Evolutionary conservation across 1,140 invertebrate genomes (phyloP), one percentile per base, ranked within the genome.

Genomic region (Scaptomyza hsui): DNA sequence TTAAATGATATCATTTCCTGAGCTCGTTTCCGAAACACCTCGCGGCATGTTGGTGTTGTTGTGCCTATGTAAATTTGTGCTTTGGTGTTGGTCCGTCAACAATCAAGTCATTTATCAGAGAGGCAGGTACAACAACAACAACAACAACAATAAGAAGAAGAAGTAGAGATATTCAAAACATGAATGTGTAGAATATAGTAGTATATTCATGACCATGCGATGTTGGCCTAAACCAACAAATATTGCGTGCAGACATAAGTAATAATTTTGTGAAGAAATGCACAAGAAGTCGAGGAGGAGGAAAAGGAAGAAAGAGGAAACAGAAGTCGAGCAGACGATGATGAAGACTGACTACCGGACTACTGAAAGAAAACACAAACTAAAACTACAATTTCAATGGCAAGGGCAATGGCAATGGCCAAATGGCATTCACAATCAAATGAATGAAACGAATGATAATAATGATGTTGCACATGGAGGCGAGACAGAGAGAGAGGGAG

Each of bases 171-270:
- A 82, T 82, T 82, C 71, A 78, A 82, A 78, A 75, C 79, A 55
- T 45, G 71, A 64, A 35, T 29, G 26, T 6, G 26, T 29, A 63
- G 71, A 79, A 65, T 45, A 29, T 9, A 9, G 26, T 18, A 37
- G 37, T 44, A 72, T 78, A 64, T 64, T 67, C 78, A 77, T 63
- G 64, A 53, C 68, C 44, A 67, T 72, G 41, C 45, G 16, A 63
- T 55, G 53, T 21, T 72, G 51, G 62, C 63, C 65, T 49, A 79
- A 75, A 75, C 77, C 77, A 63, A 80, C 77, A 81, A 42, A 75
- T 81, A 71, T 82, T 83, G 79, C 79, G 80, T 83, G 80, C 80
- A 83, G 80, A 83, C 79, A 74, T 35, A 52, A 57, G 49, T 67
- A 67, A 81, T 68, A 65, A 78, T 81, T 81, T 76, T 42, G 47